Percentiles rank a stretch among this genome's conserved stretches.
Conservation (phyloP, 1,140 invertebrate genomes). For the Halictus rubicundus region DNA sequence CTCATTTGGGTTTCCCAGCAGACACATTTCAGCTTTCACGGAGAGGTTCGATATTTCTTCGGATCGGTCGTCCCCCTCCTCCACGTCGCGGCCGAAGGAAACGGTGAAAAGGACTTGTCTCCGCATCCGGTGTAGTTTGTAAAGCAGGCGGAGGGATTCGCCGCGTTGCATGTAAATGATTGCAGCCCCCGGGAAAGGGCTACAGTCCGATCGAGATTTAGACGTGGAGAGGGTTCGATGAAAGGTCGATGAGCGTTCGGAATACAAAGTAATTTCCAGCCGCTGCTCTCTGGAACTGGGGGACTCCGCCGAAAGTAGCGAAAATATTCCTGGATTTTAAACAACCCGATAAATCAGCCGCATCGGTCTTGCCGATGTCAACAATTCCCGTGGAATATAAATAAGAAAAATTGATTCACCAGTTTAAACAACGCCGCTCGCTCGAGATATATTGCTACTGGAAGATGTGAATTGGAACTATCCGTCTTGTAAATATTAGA, state of each 20-base stretch:
- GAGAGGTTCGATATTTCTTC: slow-evolving; percentile 43
- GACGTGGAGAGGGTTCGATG: slow-evolving; percentile 40
- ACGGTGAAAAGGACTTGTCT: slow-evolving; percentile 58
- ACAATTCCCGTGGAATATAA: no score
- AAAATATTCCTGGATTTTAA: not conserved
- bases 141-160: slow-evolving; percentile 38
- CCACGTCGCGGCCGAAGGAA: slow-evolving; percentile 38
- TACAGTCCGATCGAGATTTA: slow-evolving; percentile 58
- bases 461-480: no score
- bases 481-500: no score
- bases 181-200: slow-evolving; percentile 13
- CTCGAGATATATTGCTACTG: no score
- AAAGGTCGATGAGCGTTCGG: slow-evolving; percentile 48
- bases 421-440: no score
- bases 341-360: no score
- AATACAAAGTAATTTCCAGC: slow-evolving; percentile 42
- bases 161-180: slow-evolving; percentile 67
- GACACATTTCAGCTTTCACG: not conserved
- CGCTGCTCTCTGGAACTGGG: no score
- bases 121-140: slow-evolving; percentile 59
- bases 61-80: slow-evolving; percentile 1
- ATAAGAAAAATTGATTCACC: no score
- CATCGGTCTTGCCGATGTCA: no score
- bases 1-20: not conserved
- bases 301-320: not conserved